phyloP scores from a whole-genome alignment of 2,797 vertebrate species.

The Megalops cyprinoides region DNA sequence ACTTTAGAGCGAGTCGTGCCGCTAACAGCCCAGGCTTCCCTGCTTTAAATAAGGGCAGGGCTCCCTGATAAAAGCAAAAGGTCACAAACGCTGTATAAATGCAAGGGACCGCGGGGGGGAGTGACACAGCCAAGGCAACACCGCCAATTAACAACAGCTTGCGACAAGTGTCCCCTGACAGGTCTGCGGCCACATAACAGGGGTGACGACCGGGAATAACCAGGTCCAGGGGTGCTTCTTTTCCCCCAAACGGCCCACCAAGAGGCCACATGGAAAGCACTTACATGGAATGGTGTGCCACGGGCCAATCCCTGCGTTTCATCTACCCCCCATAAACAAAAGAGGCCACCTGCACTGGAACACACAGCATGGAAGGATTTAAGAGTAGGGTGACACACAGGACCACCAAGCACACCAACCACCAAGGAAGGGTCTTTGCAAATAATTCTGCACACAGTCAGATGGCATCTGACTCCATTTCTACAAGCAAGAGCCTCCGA shows the following conservation, averaged over 20 bases:
- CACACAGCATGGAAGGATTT: too few species aligned
- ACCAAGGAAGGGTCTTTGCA: too few species aligned
- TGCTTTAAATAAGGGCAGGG: slow-evolving; percentile 57
- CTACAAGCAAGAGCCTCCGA: too few species aligned
- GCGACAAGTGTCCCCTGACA: neutral
- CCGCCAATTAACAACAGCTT: slow-evolving; percentile 23
- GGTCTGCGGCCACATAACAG: neutral
- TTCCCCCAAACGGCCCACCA: neutral
- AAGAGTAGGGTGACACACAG: too few species aligned
- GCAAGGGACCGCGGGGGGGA: slow-evolving; percentile 51
- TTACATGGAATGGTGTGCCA: too few species aligned
- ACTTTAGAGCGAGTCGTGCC: slow-evolving; percentile 44
- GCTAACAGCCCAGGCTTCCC: slow-evolving; percentile 43
- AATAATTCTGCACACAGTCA: too few species aligned
- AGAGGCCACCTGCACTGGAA: too few species aligned
- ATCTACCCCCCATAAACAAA: too few species aligned
- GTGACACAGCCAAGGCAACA: slow-evolving; percentile 48
- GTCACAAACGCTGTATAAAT: slow-evolving; percentile 55
- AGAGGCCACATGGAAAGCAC: too few species aligned
- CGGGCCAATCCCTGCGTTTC: too few species aligned
- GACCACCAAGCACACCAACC: too few species aligned
- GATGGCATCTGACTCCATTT: too few species aligned
- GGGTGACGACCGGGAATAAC: neutral
- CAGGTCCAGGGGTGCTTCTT: neutral
- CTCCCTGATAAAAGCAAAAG: slow-evolving; percentile 62